Conservation (phyloP, 2,113 vertebrate species). For the Aldabrachelys gigantea region DNA sequence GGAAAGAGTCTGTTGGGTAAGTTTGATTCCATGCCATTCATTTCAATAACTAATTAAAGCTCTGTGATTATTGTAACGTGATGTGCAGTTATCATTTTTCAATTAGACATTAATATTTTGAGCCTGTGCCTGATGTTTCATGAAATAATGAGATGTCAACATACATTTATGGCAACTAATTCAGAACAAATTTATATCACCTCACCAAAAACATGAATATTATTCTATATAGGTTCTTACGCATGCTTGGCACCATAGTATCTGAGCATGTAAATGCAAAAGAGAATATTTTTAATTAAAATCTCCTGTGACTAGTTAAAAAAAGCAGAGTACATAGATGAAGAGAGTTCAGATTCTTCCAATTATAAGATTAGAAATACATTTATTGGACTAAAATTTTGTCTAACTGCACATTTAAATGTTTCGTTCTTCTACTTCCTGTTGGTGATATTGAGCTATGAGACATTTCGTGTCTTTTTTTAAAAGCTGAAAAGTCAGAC, state of each 20-base stretch:
- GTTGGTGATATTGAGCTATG: neutral
- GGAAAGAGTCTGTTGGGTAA: conserved; percentile 93
- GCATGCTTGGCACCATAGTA: neutral
- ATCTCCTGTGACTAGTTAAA: neutral
- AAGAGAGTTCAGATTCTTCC: neutral
- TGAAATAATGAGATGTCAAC: conserved; percentile 41
- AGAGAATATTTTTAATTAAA: neutral
- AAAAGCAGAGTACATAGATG: neutral
- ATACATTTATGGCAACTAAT: neutral
- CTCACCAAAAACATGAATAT: conserved; percentile 19
- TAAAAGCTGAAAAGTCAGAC: conserved; percentile 20
- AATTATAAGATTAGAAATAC: neutral
- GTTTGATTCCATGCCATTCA: conserved; percentile 73
- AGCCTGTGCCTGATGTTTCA: conserved; percentile 8
- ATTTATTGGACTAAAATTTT: neutral
- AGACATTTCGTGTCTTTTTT: neutral
- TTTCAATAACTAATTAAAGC: conserved; percentile 77
- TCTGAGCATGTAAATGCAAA: neutral
- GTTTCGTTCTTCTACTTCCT: neutral
- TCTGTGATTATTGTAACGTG: conserved; percentile 68
- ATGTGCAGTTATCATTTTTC: conserved; percentile 60
- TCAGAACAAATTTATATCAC: conserved; percentile 20
- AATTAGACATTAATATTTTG: conserved; percentile 62
- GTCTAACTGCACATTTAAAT: neutral
- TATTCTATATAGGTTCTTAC: neutral